Conservation (phyloP, 2,797 vertebrate genomes). For the Cottoperca gobio region DNA sequence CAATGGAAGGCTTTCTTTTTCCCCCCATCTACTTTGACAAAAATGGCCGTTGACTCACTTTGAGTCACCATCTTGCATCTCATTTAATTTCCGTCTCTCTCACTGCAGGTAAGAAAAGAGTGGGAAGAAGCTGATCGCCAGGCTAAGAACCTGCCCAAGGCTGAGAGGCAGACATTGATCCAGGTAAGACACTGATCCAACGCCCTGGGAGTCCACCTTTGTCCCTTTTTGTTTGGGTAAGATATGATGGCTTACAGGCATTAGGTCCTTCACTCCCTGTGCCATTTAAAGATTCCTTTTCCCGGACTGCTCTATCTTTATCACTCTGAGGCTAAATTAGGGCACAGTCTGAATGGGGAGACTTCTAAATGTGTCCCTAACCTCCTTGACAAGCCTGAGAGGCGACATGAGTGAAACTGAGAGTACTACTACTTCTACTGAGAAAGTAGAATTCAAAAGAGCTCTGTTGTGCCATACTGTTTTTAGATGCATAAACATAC, state of each 20-base stretch:
- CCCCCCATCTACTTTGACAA: background rate
- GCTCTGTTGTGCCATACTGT: background rate
- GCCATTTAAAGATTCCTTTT: slow-evolving; percentile 61
- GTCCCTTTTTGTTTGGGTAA: slow-evolving; percentile 64
- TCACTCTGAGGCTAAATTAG: slow-evolving; percentile 64
- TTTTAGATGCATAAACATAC: slow-evolving; percentile 15
- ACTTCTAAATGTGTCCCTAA: slow-evolving; percentile 63
- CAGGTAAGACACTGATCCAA: slow-evolving; percentile 86
- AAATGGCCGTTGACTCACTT: background rate
- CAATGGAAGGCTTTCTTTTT: background rate
- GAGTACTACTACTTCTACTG: too few species aligned
- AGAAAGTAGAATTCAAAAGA: slow-evolving; percentile 12
- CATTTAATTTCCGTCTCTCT: background rate
- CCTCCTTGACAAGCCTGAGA: slow-evolving; percentile 56
- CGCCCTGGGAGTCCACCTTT: slow-evolving; percentile 39
- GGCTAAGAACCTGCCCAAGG: slow-evolving; percentile 96
- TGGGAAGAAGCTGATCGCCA: slow-evolving; percentile 98
- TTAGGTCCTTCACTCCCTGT: slow-evolving; percentile 52
- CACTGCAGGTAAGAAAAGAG: slow-evolving; percentile 93
- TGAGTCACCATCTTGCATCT: background rate
- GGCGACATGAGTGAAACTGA: slow-evolving; percentile 48
- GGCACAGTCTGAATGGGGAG: slow-evolving; percentile 63
- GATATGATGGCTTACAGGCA: slow-evolving; percentile 51
- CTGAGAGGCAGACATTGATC: slow-evolving; percentile 95
- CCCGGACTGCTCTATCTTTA: slow-evolving; percentile 71